Evolutionary conservation across 2,888 invertebrate species (phyloP), one percentile per base, ranked within the genome.

Genomic region (Phyto melanocephala): DNA sequence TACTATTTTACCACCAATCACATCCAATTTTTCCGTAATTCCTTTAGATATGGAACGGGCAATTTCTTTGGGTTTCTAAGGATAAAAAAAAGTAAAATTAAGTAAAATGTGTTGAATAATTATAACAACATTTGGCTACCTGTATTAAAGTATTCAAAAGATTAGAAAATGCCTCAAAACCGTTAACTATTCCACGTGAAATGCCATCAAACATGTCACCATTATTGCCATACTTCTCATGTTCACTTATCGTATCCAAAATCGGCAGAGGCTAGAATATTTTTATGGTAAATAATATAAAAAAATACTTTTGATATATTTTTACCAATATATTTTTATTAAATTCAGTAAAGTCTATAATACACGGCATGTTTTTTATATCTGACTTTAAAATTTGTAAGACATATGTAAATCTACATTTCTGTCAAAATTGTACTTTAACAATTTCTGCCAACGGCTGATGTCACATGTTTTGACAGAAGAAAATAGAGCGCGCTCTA

Each of bases 181-280:
- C 94, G 33, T 93, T 93, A 2, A 96, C 94, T 28, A 96, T 86
- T 0, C 93, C 93, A 72, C 93, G 93, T 0, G 95, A 94, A 28
- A 95, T 90, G 15, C 91, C 91, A 80, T 93, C 93, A 85, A 94
- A 94, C 88, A 93, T 94, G 86, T 94, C 95, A 56, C 91, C 96
- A 65, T 92, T 92, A 88, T 96, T 96, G 20, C 96, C 96, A 88
- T 95, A 96, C 87, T 96, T 96, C 65, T 96, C 95, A 65, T 94
- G 93, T 89, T 96, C 96, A 52, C 91, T 92, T 85, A 95, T 95
- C n/a, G 93, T 93, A 86, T 96, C 96, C 24, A 96, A 93, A 80
- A 96, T 92, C 0, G 96, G 95, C 84, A 93, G 92, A 0, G 95
- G 95, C 93, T 94, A 63, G 15, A 83, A 72, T 5, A 11, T 11